A percentile compares a stretch with the other conserved stretches of the same genome.
Evolutionary conservation across 2,113 vertebrate species (phyloP).

Genomic region (Dendropsophus ebraccatus): DNA sequence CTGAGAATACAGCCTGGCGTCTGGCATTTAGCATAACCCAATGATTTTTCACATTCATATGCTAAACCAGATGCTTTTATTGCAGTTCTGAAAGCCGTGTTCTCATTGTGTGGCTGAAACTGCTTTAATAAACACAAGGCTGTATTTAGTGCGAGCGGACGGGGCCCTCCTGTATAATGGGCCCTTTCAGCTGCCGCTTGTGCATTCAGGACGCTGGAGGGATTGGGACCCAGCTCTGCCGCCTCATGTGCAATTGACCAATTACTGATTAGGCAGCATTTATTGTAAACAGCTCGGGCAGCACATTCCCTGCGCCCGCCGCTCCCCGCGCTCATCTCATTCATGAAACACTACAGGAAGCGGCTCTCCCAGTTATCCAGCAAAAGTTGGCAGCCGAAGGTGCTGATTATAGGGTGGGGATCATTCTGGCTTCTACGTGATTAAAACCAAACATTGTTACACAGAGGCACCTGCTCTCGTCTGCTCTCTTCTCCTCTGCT

Average conservation of each 20-base stretch:
- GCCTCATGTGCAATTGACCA: background rate
- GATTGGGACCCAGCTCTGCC: background rate
- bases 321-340: background rate
- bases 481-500: too few relatives aligned
- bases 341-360: background rate
- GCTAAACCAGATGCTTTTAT: background rate
- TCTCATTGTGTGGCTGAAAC: background rate
- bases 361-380: slow-evolving; percentile 1
- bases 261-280: slow-evolving; percentile 19
- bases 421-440: background rate
- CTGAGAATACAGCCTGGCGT: background rate
- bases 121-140: background rate
- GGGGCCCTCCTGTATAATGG: too few relatives aligned
- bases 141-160: background rate
- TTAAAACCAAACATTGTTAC: slow-evolving; percentile 9
- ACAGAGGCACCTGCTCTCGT: slow-evolving; percentile 4
- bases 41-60: background rate
- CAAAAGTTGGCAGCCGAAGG: background rate
- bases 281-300: background rate
- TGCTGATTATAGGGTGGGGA: slow-evolving; percentile 32
- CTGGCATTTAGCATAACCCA: background rate
- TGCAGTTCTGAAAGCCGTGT: background rate
- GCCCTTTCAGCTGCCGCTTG: slow-evolving; percentile 7
- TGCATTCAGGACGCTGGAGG: slow-evolving; percentile 4
- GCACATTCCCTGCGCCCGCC: background rate